Percentiles rank a stretch among this genome's conserved stretches.
phyloP scores from a whole-genome alignment of 2,888 invertebrate species.

The Brachyptera risi region DNA sequence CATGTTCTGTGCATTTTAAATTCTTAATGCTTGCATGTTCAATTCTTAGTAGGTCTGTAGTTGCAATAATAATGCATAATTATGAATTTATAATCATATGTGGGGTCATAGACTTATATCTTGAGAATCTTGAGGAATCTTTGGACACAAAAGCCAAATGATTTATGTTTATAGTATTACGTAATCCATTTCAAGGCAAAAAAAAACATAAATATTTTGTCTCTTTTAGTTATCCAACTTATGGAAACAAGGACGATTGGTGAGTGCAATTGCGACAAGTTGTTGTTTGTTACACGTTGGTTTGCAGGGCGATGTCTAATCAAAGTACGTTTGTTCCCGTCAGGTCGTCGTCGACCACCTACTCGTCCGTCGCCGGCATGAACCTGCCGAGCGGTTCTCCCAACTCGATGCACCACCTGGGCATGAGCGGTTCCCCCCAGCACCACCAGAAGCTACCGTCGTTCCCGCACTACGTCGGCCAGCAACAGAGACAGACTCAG shows the following conservation, averaged over 20 bases:
- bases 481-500: conserved; percentile 29
- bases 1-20: too few species aligned
- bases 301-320: background rate
- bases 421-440: conserved; percentile 21
- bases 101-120: too few species aligned
- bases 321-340: conserved; percentile 37
- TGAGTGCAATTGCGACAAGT: conserved; percentile 43
- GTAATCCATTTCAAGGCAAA: too few species aligned
- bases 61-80: too few species aligned
- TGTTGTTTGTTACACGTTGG: background rate
- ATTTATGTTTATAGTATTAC: too few species aligned
- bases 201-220: conserved; percentile 40
- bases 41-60: too few species aligned
- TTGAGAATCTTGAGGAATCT: too few species aligned
- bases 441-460: conserved; percentile 33
- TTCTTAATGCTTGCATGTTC: too few species aligned
- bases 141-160: too few species aligned
- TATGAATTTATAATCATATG: too few species aligned
- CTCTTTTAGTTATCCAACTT: conserved; percentile 53
- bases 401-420: conserved; percentile 29
- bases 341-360: conserved; percentile 48
- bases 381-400: conserved; percentile 28
- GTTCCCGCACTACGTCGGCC: conserved; percentile 22
- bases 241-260: conserved; percentile 56
- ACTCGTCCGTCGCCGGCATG: conserved; percentile 33